Conservation (phyloP, 2,888 invertebrate genomes). For the Ochropleura plecta region DNA sequence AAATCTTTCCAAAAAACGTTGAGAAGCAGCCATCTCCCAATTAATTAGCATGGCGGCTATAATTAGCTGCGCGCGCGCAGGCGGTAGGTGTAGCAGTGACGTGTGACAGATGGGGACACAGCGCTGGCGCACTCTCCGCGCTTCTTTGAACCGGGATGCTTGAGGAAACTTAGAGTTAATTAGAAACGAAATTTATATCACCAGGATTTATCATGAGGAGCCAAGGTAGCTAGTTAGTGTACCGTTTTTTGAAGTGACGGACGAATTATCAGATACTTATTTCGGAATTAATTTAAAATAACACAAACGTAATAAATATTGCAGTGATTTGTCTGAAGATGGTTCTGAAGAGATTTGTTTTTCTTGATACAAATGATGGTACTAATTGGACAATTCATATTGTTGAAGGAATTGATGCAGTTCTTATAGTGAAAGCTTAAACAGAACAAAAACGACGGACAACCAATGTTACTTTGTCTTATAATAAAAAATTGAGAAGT, state of each 20-base stretch:
- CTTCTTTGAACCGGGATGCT: slow-evolving; percentile 79
- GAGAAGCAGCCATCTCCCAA: slow-evolving; percentile 71
- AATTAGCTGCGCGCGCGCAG: slow-evolving; percentile 80
- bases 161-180: slow-evolving; percentile 83
- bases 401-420: background rate
- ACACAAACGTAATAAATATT: slow-evolving; percentile 23
- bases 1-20: slow-evolving; percentile 61
- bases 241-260: slow-evolving; percentile 52
- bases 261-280: slow-evolving; percentile 48
- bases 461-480: background rate
- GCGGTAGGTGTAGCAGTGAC: slow-evolving; percentile 82
- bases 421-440: background rate
- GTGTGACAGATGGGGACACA: slow-evolving; percentile 87
- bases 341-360: background rate
- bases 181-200: slow-evolving; percentile 83
- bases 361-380: slow-evolving; percentile 5
- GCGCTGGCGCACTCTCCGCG: slow-evolving; percentile 80
- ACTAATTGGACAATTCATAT: slow-evolving; percentile 28
- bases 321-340: slow-evolving; percentile 2
- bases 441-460: background rate
- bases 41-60: slow-evolving; percentile 85
- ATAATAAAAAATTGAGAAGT: background rate
- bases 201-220: slow-evolving; percentile 69
- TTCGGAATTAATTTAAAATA: slow-evolving; percentile 46
- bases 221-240: slow-evolving; percentile 58